Evolutionary conservation across 2,113 vertebrate genomes (phyloP), one percentile per base, ranked within the genome.

Genomic region (Mus spicilegus): DNA sequence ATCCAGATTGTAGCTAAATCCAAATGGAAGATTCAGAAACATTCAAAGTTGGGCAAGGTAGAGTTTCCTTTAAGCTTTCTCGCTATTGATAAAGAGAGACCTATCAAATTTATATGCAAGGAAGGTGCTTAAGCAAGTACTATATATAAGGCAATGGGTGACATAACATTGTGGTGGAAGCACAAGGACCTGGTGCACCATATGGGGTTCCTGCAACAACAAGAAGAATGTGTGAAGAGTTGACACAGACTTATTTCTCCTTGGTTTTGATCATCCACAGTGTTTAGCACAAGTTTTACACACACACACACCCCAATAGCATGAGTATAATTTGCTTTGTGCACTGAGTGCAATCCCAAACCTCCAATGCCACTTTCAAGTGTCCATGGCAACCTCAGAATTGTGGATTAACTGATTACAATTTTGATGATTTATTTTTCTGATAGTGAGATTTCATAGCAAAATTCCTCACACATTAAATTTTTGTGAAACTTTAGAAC

Each of bases 11-110:
- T 39, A 54, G 26, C 85, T 69, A 84, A 92, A 11, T 86, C 2
- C 30, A 77, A 69, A 42, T 14, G 17, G 46, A 94, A 85, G 36
- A 78, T 26, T 77, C 3, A 65, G 67, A 73, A 69, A 36, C 78
- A 17, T 90, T 95, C 67, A 78, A 54, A 89, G 46, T 28, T 95
- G 39, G 88, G 39, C 24, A 49, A 86, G 51, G 54, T 73, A 22
- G 28, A 72, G 4, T 3, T 93, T 67, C n/a, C 13, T 72, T n/a
- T 86, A 88, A 92, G 5, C 13, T 65, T 7, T 5, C 11, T 36
- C 95, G 73, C 61, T 78, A 67, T 56, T 67, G 30, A 39, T 80
- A 63, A 93, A 91, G 49, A 93, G n/a, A 90, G 88, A 7, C 81
- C 49, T 63, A 82, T 89, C 22, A 78, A 49, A 72, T 67, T 90